Percentiles rank a stretch among this genome's conserved stretches.
Conservation (phyloP, 1,140 invertebrate species). For the Macrobrachium nipponense region DNA sequence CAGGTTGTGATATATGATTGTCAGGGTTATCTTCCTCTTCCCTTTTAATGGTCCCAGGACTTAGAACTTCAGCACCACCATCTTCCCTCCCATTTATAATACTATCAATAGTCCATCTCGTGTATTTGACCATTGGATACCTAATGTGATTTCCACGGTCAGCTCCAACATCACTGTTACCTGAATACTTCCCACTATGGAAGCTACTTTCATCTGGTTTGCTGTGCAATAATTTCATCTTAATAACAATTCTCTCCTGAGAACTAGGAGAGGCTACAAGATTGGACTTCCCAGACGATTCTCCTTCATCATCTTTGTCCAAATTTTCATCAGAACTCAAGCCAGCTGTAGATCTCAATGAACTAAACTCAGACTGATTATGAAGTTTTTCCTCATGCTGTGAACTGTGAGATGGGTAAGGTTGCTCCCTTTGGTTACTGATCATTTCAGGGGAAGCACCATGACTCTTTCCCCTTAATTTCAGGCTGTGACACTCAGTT, state of each 20-base stretch:
- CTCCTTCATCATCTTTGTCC: constrained; percentile 19
- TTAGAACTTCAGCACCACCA: constrained; percentile 1
- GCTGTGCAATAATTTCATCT: constrained; percentile 50
- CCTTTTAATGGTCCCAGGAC: background rate
- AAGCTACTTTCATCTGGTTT: constrained; percentile 23
- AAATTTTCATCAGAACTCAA: background rate
- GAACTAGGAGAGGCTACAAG: constrained; percentile 43
- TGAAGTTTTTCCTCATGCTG: too few species aligned
- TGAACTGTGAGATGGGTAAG: too few species aligned
- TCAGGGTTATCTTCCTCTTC: constrained; percentile 6
- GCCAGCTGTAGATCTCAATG: background rate
- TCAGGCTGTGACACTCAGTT: too few species aligned
- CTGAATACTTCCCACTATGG: constrained; percentile 16
- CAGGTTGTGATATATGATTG: background rate
- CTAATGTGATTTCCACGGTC: constrained; percentile 28
- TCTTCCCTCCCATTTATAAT: constrained; percentile 56
- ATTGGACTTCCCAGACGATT: constrained; percentile 32
- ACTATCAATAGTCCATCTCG: constrained; percentile 53
- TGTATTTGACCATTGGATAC: constrained; percentile 42
- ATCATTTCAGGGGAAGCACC: too few species aligned
- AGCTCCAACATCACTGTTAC: constrained; percentile 6
- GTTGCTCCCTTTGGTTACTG: too few species aligned
- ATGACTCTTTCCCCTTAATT: too few species aligned
- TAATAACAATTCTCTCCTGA: constrained; percentile 56
- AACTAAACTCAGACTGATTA: too few species aligned